A percentile compares a stretch with the other conserved stretches of the same genome.
These are phyloP conservation scores for Sciurus niger DNA, from an alignment of 2,113 vertebrate genomes.

Conservation along the genomic window DNA sequence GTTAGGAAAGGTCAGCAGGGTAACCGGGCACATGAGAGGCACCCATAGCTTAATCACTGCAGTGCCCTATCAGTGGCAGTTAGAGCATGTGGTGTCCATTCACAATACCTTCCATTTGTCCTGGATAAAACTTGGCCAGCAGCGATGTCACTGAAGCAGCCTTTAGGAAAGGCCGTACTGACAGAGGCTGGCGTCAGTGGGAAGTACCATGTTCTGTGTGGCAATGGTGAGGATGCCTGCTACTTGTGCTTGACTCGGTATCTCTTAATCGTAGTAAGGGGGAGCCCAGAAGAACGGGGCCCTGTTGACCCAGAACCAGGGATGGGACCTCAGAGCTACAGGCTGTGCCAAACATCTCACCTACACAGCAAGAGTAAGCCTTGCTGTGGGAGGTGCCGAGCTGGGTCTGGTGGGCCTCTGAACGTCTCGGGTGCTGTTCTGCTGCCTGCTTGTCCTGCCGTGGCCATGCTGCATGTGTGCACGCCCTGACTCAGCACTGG, in stretches of 20 bases:
- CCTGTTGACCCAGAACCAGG: no score
- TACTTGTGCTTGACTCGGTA: not conserved
- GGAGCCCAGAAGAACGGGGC: no score
- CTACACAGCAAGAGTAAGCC: not conserved
- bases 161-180: not conserved
- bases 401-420: not conserved
- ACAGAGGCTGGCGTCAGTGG: not conserved
- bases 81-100: fast-evolving
- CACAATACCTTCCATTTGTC: not conserved
- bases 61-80: not conserved
- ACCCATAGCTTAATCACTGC: fast-evolving
- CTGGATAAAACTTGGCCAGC: not conserved
- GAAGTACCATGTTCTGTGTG: fast-evolving
- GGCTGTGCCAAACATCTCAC: no score
- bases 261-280: not conserved
- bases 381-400: fast-evolving
- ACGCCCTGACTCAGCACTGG: not conserved
- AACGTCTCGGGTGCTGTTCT: not conserved
- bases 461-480: fast-evolving
- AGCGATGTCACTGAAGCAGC: not conserved
- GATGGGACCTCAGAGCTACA: not conserved
- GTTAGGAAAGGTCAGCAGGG: not conserved
- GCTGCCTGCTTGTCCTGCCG: not conserved
- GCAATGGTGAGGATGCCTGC: not conserved
- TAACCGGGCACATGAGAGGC: fast-evolving